Evolutionary conservation across 1,140 invertebrate genomes (phyloP).

Genomic region (Phocides pigmalion): DNA sequence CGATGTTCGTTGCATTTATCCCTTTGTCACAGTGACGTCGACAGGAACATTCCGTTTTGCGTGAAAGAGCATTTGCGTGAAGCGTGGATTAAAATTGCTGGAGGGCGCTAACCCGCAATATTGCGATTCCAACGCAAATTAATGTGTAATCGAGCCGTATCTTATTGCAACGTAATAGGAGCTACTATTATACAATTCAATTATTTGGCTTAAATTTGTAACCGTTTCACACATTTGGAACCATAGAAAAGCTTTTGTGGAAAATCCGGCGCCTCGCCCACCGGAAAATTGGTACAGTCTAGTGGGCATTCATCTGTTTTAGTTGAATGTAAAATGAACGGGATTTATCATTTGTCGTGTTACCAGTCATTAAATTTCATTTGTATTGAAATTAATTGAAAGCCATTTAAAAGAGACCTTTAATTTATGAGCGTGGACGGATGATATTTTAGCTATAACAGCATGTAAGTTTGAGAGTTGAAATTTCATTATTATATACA

Average conservation of each 20-base stretch:
- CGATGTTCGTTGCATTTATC: slow-evolving; percentile 56
- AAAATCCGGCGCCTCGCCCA: slow-evolving; percentile 47
- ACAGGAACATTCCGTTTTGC: slow-evolving; percentile 59
- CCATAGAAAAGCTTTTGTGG: slow-evolving; percentile 52
- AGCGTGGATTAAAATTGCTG: slow-evolving; percentile 61
- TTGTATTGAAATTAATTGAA: slow-evolving; percentile 36
- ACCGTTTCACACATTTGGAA: slow-evolving; percentile 46
- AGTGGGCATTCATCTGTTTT: slow-evolving; percentile 53
- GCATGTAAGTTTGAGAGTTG: too few species aligned
- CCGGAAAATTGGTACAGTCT: slow-evolving; percentile 54
- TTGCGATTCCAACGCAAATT: slow-evolving; percentile 51
- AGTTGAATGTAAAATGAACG: slow-evolving; percentile 51
- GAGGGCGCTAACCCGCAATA: slow-evolving; percentile 50
- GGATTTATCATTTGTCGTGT: slow-evolving; percentile 44
- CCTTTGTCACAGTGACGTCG: slow-evolving; percentile 56
- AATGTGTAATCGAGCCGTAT: slow-evolving; percentile 32
- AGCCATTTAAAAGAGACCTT: slow-evolving; percentile 11
- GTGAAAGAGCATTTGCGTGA: slow-evolving; percentile 66
- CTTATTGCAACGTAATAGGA: slow-evolving; percentile 53
- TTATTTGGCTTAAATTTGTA: slow-evolving; percentile 45
- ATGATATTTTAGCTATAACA: neutral
- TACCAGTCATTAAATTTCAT: slow-evolving; percentile 35
- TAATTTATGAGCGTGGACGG: slow-evolving; percentile 3
- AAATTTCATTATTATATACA: too few species aligned
- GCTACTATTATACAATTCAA: slow-evolving; percentile 48